Evolutionary conservation across 2,113 vertebrate species (phyloP).

Genomic region (Phrynocephalus versicolor): DNA sequence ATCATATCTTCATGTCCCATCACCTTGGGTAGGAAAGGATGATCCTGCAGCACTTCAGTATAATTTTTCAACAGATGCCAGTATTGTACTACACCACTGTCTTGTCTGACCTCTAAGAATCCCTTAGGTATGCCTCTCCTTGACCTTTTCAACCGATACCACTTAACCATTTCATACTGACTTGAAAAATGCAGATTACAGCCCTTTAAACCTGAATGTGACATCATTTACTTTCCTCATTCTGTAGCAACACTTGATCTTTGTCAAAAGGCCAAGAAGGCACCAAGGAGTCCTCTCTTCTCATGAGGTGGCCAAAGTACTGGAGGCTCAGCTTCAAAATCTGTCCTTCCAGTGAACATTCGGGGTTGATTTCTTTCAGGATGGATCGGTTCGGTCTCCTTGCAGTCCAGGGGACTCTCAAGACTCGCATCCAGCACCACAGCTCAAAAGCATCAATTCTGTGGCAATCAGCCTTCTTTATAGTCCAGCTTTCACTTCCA

Average conservation of each 20-base stretch:
- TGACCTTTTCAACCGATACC: not conserved
- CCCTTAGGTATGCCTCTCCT: not conserved
- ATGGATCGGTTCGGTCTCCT: too few relatives aligned
- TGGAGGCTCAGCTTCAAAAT: too few relatives aligned
- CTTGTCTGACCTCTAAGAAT: conserved; percentile 21
- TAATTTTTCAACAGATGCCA: conserved; percentile 4
- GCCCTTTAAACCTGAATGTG: not conserved
- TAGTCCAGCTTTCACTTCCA: too few relatives aligned
- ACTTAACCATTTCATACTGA: not conserved
- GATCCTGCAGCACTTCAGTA: not conserved
- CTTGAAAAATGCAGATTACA: not conserved
- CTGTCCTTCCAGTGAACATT: too few relatives aligned
- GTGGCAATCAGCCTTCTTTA: too few relatives aligned
- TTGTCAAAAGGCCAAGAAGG: too few relatives aligned
- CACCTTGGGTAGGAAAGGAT: not conserved
- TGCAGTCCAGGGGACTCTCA: too few relatives aligned
- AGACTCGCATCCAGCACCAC: too few relatives aligned
- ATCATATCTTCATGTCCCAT: conserved; percentile 4
- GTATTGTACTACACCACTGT: conserved; percentile 15
- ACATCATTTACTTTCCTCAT: not conserved
- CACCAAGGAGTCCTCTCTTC: too few relatives aligned
- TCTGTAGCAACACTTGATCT: not conserved
- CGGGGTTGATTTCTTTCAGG: too few relatives aligned
- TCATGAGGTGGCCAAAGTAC: too few relatives aligned
- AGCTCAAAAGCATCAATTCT: too few relatives aligned